Base-by-base conservation (phyloP, 2,888 invertebrate species). In the Lordiphosa andalusiaca region DNA sequence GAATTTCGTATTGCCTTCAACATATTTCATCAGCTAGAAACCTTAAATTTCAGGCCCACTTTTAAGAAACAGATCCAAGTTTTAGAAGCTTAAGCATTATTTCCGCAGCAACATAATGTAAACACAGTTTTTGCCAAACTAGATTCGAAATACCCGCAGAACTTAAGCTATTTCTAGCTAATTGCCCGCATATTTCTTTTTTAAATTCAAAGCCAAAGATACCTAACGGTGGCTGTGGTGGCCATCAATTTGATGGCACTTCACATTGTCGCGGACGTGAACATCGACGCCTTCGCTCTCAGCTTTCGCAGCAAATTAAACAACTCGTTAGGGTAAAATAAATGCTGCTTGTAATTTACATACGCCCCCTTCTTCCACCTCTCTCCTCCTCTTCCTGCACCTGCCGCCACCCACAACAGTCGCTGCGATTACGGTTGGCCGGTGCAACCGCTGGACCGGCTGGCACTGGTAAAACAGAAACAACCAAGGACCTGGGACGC, bases 361-460 rank as follows among this genome's bases (percentile, higher is more conserved):
- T 75, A 61, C 71, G 50, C 56, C 68, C 52, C 37, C 16, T 16
- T 16, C 16, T 21, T 19, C 10, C 44, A 12, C 37, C 39, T 30
- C n/a, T 16, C 50, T 25, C 51, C 36, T n/a, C 9, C 19, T 10
- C 5, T 13, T 7, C 48, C 21, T 9, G 7, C 9, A 9, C 39
- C 5, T 16, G 10, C 23, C 6, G 16, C 23, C 25, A 16, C 0
- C 30, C 6, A 21, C 49, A 7, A 25, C 61, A 89, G 93, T 96
- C 96, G 63, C 91, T 97, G 58, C 98, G 98, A 91, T 91, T 98
- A 84, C 93, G 96, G 69, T 97, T 98, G 97, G 98, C 98, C 53
- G 97, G 98, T 30, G 98, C 98, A 10, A 98, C 98, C 2, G 97
- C 98, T 7, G 98, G 98, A 0, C 98, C 98, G 0, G 98, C 98